Evolutionary conservation across 2,888 invertebrate species (phyloP).

Genomic region (Zaprionus lineosus): DNA sequence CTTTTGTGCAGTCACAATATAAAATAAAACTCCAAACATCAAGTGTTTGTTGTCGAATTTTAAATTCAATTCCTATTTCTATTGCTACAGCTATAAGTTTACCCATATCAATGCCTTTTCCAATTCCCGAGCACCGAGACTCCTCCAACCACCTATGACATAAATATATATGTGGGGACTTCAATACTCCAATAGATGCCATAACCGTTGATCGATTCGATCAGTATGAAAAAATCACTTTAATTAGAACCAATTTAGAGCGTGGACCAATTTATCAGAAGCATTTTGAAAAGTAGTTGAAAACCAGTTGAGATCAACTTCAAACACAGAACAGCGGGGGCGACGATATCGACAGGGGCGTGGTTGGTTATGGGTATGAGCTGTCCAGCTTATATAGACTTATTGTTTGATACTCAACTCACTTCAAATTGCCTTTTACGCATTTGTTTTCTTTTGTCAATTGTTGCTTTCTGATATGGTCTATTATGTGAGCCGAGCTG

Average conservation of each 20-base stretch:
- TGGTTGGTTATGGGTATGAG: constrained; percentile 10
- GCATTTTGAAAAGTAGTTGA: constrained; percentile 76
- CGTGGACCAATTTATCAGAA: constrained; percentile 75
- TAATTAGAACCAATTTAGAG: constrained; percentile 76
- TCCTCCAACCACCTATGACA: constrained; percentile 59
- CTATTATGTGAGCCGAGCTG: constrained; percentile 52
- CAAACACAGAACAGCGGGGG: constrained; percentile 11
- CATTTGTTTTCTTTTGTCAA: constrained; percentile 72
- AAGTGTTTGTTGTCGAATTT: constrained; percentile 63
- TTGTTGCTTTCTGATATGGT: constrained; percentile 40
- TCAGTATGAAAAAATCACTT: constrained; percentile 68
- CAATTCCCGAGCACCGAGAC: constrained; percentile 34
- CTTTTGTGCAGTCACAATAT: constrained; percentile 64
- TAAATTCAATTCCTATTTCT: constrained; percentile 41
- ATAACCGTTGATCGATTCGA: constrained; percentile 68
- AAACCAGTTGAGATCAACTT: constrained; percentile 75
- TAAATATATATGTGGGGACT: constrained; percentile 24
- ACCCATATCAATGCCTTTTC: constrained; percentile 7
- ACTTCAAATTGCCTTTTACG: constrained; percentile 57
- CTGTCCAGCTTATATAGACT: constrained; percentile 25
- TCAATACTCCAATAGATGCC: constrained; percentile 23
- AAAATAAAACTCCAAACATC: constrained; percentile 61
- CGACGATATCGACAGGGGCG: constrained; percentile 7
- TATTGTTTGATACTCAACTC: constrained; percentile 42
- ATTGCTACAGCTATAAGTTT: too few relatives aligned